These are phyloP conservation scores for Ophion ventricosus DNA, from an alignment of 2,888 invertebrate species.

Conservation along the genomic window DNA sequence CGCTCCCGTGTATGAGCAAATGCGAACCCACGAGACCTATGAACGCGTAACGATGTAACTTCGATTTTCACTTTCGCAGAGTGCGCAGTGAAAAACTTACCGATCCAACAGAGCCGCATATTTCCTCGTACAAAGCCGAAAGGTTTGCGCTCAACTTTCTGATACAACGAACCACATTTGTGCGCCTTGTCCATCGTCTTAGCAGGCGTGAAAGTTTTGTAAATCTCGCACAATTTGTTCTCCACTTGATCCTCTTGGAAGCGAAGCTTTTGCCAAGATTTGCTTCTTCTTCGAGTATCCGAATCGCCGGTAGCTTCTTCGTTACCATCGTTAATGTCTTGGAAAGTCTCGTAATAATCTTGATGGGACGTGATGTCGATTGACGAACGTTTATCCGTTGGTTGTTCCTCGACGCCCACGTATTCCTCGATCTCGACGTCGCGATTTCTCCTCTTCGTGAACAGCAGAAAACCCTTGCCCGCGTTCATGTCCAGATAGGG, in stretches of 20 bases:
- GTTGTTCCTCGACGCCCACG: slow-evolving; percentile 67
- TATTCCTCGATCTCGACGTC: slow-evolving; percentile 68
- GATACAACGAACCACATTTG: slow-evolving; percentile 75
- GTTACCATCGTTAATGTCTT: slow-evolving; percentile 58
- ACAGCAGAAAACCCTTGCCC: slow-evolving; percentile 68
- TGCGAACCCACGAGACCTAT: slow-evolving; percentile 77
- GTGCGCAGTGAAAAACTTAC: slow-evolving; percentile 62
- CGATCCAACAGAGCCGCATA: slow-evolving; percentile 75
- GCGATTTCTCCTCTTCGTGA: slow-evolving; percentile 69
- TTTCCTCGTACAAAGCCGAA: slow-evolving; percentile 72
- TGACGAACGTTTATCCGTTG: not conserved
- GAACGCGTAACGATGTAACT: slow-evolving; percentile 9
- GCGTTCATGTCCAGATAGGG: slow-evolving; percentile 80
- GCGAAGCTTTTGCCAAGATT: slow-evolving; percentile 1
- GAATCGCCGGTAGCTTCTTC: slow-evolving; percentile 17
- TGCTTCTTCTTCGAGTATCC: slow-evolving; percentile 37
- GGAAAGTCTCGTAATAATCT: slow-evolving; percentile 76
- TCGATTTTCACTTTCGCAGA: not conserved
- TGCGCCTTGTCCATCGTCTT: slow-evolving; percentile 71
- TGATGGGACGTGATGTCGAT: slow-evolving; percentile 51
- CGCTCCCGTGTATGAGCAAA: slow-evolving; percentile 77
- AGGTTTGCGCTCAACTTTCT: slow-evolving; percentile 63
- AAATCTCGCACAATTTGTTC: slow-evolving; percentile 69
- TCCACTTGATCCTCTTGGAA: slow-evolving; percentile 60
- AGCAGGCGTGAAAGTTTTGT: slow-evolving; percentile 72